Evolutionary conservation across 2,797 vertebrate species (phyloP), one percentile per base, ranked within the genome.

Genomic region (Channa striata): DNA sequence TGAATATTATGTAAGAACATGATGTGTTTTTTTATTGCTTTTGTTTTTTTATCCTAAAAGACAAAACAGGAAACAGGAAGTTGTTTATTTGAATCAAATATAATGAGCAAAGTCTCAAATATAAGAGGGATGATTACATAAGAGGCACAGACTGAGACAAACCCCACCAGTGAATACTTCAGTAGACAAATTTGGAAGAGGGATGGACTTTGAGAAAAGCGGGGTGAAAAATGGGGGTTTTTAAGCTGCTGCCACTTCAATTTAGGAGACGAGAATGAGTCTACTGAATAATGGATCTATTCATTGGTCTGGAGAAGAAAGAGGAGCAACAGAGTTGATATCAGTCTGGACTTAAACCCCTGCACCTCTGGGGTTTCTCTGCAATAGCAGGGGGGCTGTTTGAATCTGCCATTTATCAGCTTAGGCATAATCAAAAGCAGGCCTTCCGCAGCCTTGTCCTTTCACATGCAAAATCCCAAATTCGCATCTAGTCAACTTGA

Each of bases 401-500:
- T 91, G 90, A 92, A 93, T 94, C 92, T 88, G 78, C 89, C 86
- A 93, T 93, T 95, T 94, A 94, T 94, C 94, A 93, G 93, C 93
- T 94, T 93, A 93, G 89, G 85, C 86, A 91, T 93, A 92, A 94
- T 94, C 91, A 93, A 93, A 93, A 89, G 82, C 87, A 85, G 91
- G 89, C 93, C 91, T 89, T 90, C 78, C 58, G 20, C 74, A 78
- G 85, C 70, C 82, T 87, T 80, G 17, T 16, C 87, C 81, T 91
- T 95, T 95, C 91, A 89, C 89, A 94, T 94, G 93, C 91, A 92
- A 94, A 94, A 82, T 69, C 71, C 73, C 83, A 94, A 93, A 94
- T 93, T 94, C 87, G 86, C 83, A 87, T 93, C 89, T 43, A 90
- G 94, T 94, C 93, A 93, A 94, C 92, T 94, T 93, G 92, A 95